Base-by-base conservation (phyloP, 2,113 vertebrate species). In the Osmerus mordax region DNA sequence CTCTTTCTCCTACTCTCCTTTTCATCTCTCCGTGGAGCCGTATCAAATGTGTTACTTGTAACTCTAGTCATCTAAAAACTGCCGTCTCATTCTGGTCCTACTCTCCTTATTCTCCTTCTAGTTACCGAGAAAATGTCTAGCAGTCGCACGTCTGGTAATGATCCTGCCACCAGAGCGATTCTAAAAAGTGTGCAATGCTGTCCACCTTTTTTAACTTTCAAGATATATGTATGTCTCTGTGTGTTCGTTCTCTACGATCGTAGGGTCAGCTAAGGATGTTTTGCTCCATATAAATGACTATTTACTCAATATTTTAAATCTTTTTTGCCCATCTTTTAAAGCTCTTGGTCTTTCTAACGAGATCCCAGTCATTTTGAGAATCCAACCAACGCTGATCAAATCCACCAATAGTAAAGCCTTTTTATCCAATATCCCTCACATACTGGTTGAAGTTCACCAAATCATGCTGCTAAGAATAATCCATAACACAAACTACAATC, bases 81-180 rank as follows among this genome's bases (percentile, higher is more conserved):
- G 8, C 1, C 3, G 6, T 41, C 36, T 41, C 36, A 41, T 41
- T 41, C 36, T 41, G 8, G 36, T 41, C 36, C 8, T 41, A 9
- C 36, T 41, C 36, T 8, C 36, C 36, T 9, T 4, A 32, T 32
- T 32, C 2, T 32, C 5, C 29, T 32, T 32, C 29, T 41, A 41
- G 36, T 41, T 41, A 41, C 7, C 36, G 3, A 41, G 8, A 41
- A 41, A 29, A 78, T 83, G 74, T 67, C 23, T 54, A 11, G 5
- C 60, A 62, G 60, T 29, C 2, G 23, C 59, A 28, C 3, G 11
- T 55, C 54, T 55, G 14, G 54, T 15, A n/a, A 55, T 15, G 54
- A 55, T 16, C 18, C 18, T 15, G 18, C 6, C 3, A 3, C 5
- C 8, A 3, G 19, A 15, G 15, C 13, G 14, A 16, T 14, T 28